Conservation (phyloP, 2,888 invertebrate genomes). For the Vandiemenella viatica region DNA sequence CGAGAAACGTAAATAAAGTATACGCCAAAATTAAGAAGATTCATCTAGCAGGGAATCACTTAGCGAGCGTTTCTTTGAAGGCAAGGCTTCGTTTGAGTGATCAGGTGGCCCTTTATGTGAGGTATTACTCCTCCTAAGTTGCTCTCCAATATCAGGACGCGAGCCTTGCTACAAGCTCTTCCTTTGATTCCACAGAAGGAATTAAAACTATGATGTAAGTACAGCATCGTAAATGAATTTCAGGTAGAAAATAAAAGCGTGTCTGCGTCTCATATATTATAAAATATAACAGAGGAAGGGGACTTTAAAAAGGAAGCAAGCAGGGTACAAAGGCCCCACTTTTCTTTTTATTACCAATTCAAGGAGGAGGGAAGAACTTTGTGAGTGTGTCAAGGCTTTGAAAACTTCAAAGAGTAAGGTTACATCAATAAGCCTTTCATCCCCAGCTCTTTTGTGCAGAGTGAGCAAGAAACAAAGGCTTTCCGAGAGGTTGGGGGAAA, state of each 20-base stretch:
- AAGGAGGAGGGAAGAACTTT: conserved; percentile 10
- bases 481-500: conserved; percentile 2
- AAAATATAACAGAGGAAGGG: conserved; percentile 10
- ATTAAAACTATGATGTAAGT: neutral
- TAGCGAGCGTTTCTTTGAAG: too few species aligned
- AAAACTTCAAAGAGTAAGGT: conserved; percentile 17
- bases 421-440: conserved; percentile 17
- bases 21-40: too few species aligned
- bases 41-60: too few species aligned
- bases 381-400: conserved; percentile 16
- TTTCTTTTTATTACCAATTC: conserved; percentile 17
- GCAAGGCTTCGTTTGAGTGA: too few species aligned
- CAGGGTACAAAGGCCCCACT: conserved; percentile 11
- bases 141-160: too few species aligned
- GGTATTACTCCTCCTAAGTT: too few species aligned
- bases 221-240: conserved; percentile 8
- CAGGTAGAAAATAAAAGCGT: conserved; percentile 10
- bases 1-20: too few species aligned
- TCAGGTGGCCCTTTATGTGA: too few species aligned
- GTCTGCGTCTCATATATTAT: conserved; percentile 8
- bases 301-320: conserved; percentile 3
- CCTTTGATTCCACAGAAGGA: neutral
- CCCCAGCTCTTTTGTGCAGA: conserved; percentile 15
- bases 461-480: conserved; percentile 16
- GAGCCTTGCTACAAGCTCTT: too few species aligned